phyloP scores from a whole-genome alignment of 2,113 vertebrate species.

The Macrotis lagotis region DNA sequence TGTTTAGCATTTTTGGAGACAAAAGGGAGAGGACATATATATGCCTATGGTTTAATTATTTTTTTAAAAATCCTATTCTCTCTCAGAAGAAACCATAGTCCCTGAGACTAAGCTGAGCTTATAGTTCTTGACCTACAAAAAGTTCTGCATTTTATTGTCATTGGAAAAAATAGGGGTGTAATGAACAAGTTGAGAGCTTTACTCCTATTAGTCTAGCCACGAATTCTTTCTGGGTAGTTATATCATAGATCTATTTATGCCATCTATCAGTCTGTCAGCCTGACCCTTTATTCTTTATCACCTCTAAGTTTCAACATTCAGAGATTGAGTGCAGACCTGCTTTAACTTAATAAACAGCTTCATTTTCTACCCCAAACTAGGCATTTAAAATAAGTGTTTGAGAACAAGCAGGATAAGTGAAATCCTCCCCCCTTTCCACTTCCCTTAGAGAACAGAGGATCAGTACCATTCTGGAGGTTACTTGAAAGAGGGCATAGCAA shows the following conservation, averaged over 20 bases:
- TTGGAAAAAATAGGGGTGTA: conserved; percentile 53
- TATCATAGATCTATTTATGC: background rate
- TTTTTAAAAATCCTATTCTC: conserved; percentile 3
- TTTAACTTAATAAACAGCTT: conserved; percentile 57
- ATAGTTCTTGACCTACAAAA: conserved; percentile 50
- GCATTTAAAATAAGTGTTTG: conserved; percentile 51
- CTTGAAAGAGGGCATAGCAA: conserved; percentile 43
- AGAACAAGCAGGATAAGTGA: conserved; percentile 52
- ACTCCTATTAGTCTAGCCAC: background rate
- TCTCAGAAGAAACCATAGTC: conserved; percentile 15
- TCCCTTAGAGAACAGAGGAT: conserved; percentile 32
- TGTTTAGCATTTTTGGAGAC: conserved; percentile 46
- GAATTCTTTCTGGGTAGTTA: background rate
- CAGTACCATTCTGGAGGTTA: background rate
- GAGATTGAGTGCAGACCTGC: conserved; percentile 37
- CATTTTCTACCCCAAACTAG: conserved; percentile 40
- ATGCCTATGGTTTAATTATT: conserved; percentile 46
- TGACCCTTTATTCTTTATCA: conserved; percentile 62
- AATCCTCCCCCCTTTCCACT: conserved; percentile 1
- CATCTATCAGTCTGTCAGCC: background rate
- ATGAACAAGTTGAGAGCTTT: conserved; percentile 28
- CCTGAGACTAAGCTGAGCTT: background rate
- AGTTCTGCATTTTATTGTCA: conserved; percentile 58
- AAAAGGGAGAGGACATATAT: conserved; percentile 23
- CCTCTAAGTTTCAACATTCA: conserved; percentile 22